These are phyloP conservation scores for Nymphalis urticae DNA, from an alignment of 2,888 invertebrate genomes.

Conservation along the genomic window DNA sequence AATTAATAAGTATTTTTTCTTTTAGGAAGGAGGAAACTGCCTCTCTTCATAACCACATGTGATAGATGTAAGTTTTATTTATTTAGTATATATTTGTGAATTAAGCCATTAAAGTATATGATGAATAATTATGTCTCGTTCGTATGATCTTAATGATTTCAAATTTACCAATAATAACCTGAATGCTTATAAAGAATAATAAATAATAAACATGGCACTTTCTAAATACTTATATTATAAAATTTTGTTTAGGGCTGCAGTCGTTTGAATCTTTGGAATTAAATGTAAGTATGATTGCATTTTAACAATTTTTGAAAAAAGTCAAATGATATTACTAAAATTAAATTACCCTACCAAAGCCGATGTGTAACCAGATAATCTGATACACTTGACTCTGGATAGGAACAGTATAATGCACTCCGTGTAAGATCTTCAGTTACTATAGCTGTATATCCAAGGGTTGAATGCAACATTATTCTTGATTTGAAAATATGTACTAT, in stretches of 20 bases:
- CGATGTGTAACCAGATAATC: constrained; percentile 65
- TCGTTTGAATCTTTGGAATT: not conserved
- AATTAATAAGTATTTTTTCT: not conserved
- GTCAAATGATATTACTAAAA: too few relatives aligned
- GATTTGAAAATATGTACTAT: too few relatives aligned
- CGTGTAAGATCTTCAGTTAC: constrained; percentile 63
- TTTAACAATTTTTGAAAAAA: too few relatives aligned
- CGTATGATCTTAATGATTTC: constrained; percentile 66
- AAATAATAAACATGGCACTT: not conserved
- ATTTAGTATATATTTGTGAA: too few relatives aligned
- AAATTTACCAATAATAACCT: constrained; percentile 56
- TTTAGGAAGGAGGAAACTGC: not conserved
- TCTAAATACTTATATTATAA: not conserved
- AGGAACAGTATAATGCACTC: constrained; percentile 75
- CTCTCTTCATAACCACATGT: not conserved
- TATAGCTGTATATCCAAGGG: constrained; percentile 62
- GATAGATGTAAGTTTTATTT: not conserved
- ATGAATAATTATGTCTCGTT: constrained; percentile 61
- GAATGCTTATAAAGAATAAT: constrained; percentile 35
- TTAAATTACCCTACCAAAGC: constrained; percentile 74
- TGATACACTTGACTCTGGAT: constrained; percentile 75
- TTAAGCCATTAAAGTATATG: constrained; percentile 37
- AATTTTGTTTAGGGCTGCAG: not conserved
- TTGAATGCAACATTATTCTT: constrained; percentile 61
- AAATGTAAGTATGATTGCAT: too few relatives aligned